Evolutionary conservation across 2,113 vertebrate species (phyloP).

Genomic region (Gopherus flavomarginatus): DNA sequence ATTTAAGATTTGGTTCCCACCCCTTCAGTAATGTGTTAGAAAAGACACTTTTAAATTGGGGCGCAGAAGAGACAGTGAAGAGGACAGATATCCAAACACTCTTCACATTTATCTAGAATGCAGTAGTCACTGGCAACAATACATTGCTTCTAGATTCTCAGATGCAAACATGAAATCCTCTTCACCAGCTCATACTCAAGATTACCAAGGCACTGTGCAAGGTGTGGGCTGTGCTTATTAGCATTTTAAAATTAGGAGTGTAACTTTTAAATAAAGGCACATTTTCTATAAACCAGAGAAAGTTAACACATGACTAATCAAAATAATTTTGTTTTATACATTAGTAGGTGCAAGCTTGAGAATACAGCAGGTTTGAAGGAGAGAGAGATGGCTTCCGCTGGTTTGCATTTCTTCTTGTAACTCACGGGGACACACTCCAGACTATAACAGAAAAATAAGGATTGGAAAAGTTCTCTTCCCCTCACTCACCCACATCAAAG

Average conservation of each 20-base stretch:
- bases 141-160: not conserved
- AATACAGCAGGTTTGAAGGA: slow-evolving; percentile 67
- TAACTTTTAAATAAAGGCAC: slow-evolving; percentile 65
- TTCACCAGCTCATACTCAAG: not conserved
- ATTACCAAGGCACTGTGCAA: slow-evolving; percentile 28
- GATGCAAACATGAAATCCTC: not conserved
- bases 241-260: slow-evolving; percentile 52
- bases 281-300: slow-evolving; percentile 42
- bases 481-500: not conserved
- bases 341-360: slow-evolving; percentile 58
- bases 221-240: not conserved
- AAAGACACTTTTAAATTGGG: not conserved
- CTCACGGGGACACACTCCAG: slow-evolving; percentile 44
- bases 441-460: slow-evolving; percentile 48
- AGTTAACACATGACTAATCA: slow-evolving; percentile 56
- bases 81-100: not conserved
- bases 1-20: not conserved
- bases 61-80: not conserved
- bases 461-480: not conserved
- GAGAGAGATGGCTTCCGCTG: slow-evolving; percentile 38
- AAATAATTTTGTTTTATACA: slow-evolving; percentile 62
- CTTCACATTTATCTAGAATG: not conserved
- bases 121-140: not conserved
- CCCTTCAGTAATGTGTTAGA: not conserved
- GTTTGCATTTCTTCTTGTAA: not conserved